A percentile compares a stretch with the other conserved stretches of the same genome.
phyloP scores from a whole-genome alignment of 2,113 vertebrate species.

The Passer domesticus region DNA sequence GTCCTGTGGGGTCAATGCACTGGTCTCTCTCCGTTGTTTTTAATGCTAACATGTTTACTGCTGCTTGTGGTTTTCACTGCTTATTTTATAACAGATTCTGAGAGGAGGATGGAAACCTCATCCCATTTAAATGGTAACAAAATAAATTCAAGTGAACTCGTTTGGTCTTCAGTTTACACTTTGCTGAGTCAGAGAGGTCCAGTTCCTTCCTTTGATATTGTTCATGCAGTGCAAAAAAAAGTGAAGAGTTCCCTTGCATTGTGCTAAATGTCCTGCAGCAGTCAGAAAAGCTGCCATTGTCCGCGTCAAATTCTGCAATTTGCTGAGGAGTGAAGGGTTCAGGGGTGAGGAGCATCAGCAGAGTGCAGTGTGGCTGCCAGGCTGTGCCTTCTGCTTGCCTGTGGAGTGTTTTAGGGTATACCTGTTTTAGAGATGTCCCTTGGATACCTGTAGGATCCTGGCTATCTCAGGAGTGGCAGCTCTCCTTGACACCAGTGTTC shows the following conservation, averaged over 20 bases:
- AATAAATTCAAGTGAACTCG: neutral
- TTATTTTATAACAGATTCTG: neutral
- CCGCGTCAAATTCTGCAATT: neutral
- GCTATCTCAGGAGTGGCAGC: neutral
- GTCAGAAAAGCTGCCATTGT: neutral
- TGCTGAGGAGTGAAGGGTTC: neutral
- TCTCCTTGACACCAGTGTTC: fast-evolving
- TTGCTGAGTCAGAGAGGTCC: neutral
- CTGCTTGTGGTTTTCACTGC: neutral
- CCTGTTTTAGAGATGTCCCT: neutral
- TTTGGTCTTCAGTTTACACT: neutral
- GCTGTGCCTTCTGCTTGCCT: neutral
- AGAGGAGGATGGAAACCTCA: neutral
- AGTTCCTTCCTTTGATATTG: neutral
- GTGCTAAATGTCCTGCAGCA: neutral
- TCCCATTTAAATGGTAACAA: neutral
- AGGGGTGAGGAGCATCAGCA: neutral
- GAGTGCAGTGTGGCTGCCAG: neutral
- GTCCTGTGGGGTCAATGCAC: fast-evolving
- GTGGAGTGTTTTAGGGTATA: neutral
- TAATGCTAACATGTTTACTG: neutral
- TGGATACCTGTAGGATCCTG: neutral
- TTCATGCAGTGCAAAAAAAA: neutral
- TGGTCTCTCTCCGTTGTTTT: neutral
- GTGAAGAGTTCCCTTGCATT: neutral